Conservation (phyloP, 2,888 invertebrate genomes). For the Salticus scenicus region DNA sequence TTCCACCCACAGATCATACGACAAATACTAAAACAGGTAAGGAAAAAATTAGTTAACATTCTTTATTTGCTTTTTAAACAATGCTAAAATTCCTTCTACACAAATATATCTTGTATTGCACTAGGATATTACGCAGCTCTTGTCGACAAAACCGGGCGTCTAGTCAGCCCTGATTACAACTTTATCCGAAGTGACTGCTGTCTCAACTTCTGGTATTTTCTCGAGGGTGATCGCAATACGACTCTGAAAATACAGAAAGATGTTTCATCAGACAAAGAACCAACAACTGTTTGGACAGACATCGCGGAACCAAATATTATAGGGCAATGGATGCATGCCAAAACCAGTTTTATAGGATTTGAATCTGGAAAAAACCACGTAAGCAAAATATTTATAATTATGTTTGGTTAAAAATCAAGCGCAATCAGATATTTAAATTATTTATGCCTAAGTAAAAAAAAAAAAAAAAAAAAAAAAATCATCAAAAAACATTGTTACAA, state of each 20-base stretch:
- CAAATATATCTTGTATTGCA: background rate
- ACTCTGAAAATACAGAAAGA: slow-evolving; percentile 10
- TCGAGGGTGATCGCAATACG: slow-evolving; percentile 38
- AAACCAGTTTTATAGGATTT: slow-evolving; percentile 24
- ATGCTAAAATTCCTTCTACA: background rate
- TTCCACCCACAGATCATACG: slow-evolving; percentile 59
- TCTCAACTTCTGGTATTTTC: slow-evolving; percentile 69
- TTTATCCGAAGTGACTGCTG: slow-evolving; percentile 34
- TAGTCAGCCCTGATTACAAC: slow-evolving; percentile 50
- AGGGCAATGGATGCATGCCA: slow-evolving; percentile 47
- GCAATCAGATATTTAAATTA: too few species aligned
- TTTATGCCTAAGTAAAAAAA: too few species aligned
- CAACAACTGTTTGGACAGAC: slow-evolving; percentile 27
- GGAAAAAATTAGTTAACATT: background rate
- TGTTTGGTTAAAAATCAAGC: too few species aligned
- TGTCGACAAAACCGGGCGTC: slow-evolving; percentile 22
- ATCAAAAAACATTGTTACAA: too few species aligned
- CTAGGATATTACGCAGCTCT: slow-evolving; percentile 58
- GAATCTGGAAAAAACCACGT: slow-evolving; percentile 25
- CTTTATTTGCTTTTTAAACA: background rate
- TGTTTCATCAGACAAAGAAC: too few species aligned
- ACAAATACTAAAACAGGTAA: slow-evolving; percentile 59
- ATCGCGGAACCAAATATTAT: slow-evolving; percentile 30
- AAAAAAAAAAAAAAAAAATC: too few species aligned
- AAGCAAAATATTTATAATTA: too few species aligned